A percentile compares a stretch with the other conserved stretches of the same genome.
Evolutionary conservation across 2,888 invertebrate species (phyloP).

Genomic region (Craniophora ligustri): DNA sequence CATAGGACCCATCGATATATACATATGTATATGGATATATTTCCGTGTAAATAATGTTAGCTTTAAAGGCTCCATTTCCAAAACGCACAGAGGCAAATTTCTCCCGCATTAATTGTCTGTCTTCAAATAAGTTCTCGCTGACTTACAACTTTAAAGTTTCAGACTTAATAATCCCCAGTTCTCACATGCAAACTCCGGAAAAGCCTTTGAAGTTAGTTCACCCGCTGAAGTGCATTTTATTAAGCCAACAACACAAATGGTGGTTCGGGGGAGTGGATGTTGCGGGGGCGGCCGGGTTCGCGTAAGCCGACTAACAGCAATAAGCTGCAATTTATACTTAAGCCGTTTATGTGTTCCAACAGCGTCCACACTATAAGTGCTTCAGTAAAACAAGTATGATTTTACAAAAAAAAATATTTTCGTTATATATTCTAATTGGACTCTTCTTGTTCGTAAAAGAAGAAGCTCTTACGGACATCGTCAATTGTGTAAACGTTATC

Average conservation of each 20-base stretch:
- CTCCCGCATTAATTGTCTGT: too few relatives aligned
- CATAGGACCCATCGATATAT: too few relatives aligned
- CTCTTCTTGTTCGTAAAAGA: background rate
- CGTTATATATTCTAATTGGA: background rate
- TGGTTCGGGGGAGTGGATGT: background rate
- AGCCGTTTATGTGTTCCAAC: background rate
- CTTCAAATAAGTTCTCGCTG: background rate
- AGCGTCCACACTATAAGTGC: background rate
- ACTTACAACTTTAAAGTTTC: background rate
- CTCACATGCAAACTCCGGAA: background rate
- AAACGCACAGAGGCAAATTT: too few relatives aligned
- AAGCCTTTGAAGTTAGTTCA: background rate
- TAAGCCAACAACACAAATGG: slow-evolving; percentile 1
- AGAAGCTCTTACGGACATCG: too few relatives aligned
- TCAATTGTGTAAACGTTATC: too few relatives aligned
- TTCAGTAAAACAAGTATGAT: background rate
- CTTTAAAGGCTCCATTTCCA: too few relatives aligned
- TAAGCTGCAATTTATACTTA: slow-evolving; percentile 16
- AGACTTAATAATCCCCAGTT: background rate
- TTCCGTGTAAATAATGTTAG: too few relatives aligned
- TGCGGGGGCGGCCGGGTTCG: too few relatives aligned
- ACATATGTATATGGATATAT: too few relatives aligned
- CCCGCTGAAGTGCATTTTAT: background rate
- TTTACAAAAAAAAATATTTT: background rate
- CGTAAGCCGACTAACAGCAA: slow-evolving; percentile 3